Evolutionary conservation across 37 sponge, comb jelly and placozoan species (phyloP), one percentile per base, ranked within the genome.

Genomic region (Amphimedon queenslandica): DNA sequence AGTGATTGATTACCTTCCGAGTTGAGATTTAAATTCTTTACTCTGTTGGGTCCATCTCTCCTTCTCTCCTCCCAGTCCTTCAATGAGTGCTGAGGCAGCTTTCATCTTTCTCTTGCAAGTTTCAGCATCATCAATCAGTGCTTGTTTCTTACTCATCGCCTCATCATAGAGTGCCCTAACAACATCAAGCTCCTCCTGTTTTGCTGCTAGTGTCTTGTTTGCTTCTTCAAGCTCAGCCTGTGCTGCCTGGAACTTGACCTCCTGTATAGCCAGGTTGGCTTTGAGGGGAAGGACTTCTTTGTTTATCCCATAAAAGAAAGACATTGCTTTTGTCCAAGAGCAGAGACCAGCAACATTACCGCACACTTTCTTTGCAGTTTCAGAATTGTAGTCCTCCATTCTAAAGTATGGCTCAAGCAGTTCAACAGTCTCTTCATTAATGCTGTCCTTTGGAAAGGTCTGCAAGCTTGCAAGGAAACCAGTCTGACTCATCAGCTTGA

Each of bases 271-370:
- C 33, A 99, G 77, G 76, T 99, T 99, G 65, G 99, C 99, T 64
- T 99, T 99, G 32, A 99, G 92, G 4, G 99, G 99, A 23, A 99
- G 73, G 34, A 99, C 99, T 64, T 99, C 99, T 73, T 90, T 94
- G 85, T 99, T 99, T 63, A 99, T 91, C n/a, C 80, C 40, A 68
- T 75, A 99, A 84, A 95, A 99, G 55, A 79, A 55, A 20, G 89
- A 67, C 99, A 99, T 99, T 35, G 99, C 96, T 41, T 69, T 78
- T 6, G 99, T 95, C 99, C 99, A 99, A 37, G 99, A 92, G 82
- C 96, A 95, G 67, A 99, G 81, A 27, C 99, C 99, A 34, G 99
- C 99, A 40, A 99, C 99, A 70, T 99, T 87, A 29, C 99, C 99
- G 81, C 99, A 99, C 66, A 95, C 99, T 68, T 76, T 91, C 77